Percentiles rank a stretch among this genome's conserved stretches.
phyloP scores from a whole-genome alignment of 2,888 invertebrate genomes.

The Heliconius ismenius region DNA sequence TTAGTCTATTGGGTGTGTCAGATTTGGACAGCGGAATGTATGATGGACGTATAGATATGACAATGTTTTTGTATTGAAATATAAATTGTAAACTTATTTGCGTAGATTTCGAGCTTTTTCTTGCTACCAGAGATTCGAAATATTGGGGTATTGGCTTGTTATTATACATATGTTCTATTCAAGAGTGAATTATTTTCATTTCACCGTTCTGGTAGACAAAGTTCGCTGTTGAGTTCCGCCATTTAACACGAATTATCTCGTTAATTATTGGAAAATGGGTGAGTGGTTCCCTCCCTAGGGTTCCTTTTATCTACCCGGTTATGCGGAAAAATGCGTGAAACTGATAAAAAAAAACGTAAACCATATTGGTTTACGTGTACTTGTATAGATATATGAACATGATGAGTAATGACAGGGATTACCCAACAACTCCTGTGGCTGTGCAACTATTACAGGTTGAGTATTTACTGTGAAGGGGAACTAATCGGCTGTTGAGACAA shows the following conservation, averaged over 20 bases:
- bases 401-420: not conserved
- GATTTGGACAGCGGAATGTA: conserved; percentile 6
- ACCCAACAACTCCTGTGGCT: not conserved
- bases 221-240: not conserved
- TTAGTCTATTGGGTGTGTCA: conserved; percentile 11
- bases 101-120: not conserved
- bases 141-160: too few species aligned
- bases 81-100: not conserved
- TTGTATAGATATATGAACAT: too few species aligned
- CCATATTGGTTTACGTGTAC: too few species aligned
- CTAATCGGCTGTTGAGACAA: conserved; percentile 9
- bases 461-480: conserved; percentile 1
- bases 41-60: conserved; percentile 12
- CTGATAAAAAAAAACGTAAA: too few species aligned
- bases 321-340: too few species aligned
- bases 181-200: not conserved
- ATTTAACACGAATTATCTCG: too few species aligned
- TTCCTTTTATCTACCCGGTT: too few species aligned
- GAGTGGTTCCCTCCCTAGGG: too few species aligned
- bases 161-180: too few species aligned
- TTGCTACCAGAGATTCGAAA: not conserved
- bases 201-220: not conserved
- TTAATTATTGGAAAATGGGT: too few species aligned
- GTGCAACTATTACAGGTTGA: not conserved
- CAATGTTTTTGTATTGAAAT: not conserved